These are phyloP conservation scores for Trissolcus basalis DNA, from an alignment of 1,140 invertebrate species.

Conservation along the genomic window DNA sequence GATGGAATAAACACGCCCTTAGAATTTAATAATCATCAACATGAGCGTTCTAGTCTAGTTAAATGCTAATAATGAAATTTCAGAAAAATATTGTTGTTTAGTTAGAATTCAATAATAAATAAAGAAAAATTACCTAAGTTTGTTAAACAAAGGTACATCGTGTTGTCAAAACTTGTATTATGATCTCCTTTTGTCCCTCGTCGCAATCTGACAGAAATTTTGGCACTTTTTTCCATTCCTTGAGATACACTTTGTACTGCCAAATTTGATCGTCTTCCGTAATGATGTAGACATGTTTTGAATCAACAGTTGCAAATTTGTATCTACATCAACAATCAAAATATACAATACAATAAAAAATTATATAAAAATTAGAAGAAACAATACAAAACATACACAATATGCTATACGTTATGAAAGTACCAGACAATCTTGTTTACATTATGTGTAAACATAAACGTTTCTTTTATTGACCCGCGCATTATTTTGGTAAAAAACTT, in stretches of 20 bases:
- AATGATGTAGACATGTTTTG: constrained; percentile 61
- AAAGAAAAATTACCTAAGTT: constrained; percentile 63
- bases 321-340: constrained; percentile 58
- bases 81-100: too few relatives aligned
- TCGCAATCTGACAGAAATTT: constrained; percentile 61
- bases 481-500: too few relatives aligned
- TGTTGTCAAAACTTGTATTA: constrained; percentile 65
- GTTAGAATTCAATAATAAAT: background rate
- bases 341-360: background rate
- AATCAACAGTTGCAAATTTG: constrained; percentile 60
- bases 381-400: background rate
- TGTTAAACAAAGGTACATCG: constrained; percentile 65
- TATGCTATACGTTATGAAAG: too few relatives aligned
- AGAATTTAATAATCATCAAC: constrained; percentile 6
- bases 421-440: too few relatives aligned
- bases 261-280: constrained; percentile 64
- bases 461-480: too few relatives aligned
- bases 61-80: too few relatives aligned
- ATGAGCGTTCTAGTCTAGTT: background rate
- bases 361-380: too few relatives aligned
- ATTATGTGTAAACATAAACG: too few relatives aligned
- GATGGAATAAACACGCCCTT: constrained; percentile 79
- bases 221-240: constrained; percentile 65
- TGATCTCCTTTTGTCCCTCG: constrained; percentile 53
- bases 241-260: constrained; percentile 66